Conservation (phyloP, 2,797 vertebrate species). For the Nannoperca obscura region DNA sequence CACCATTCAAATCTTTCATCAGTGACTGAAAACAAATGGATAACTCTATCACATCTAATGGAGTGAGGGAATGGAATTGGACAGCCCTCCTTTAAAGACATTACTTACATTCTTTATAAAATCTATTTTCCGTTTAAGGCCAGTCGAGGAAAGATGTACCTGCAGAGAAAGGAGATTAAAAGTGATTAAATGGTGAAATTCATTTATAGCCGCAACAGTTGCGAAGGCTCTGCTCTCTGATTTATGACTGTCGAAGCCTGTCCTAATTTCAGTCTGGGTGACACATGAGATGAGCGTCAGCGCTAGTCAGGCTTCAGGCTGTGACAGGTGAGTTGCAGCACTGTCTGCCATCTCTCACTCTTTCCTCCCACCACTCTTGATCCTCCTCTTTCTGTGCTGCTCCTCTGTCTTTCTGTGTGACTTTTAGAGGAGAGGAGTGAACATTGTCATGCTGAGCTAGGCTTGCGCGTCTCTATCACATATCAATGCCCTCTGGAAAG, state of each 20-base stretch:
- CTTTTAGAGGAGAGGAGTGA: conserved; percentile 56
- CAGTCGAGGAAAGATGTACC: conserved; percentile 84
- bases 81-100: conserved; percentile 35
- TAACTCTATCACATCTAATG: conserved; percentile 46
- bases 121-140: conserved; percentile 87
- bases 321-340: conserved; percentile 60
- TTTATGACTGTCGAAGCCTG: conserved; percentile 61
- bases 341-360: conserved; percentile 52
- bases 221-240: conserved; percentile 49
- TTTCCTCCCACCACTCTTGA: conserved; percentile 43
- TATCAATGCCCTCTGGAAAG: conserved; percentile 57
- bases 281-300: conserved; percentile 55
- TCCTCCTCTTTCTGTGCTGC: conserved; percentile 31
- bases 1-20: conserved; percentile 43
- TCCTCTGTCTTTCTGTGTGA: conserved; percentile 31
- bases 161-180: conserved; percentile 75
- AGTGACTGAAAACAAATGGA: conserved; percentile 59
- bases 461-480: conserved; percentile 67
- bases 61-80: conserved; percentile 27
- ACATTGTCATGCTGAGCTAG: conserved; percentile 66
- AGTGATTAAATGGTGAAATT: conserved; percentile 71
- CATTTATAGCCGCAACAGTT: conserved; percentile 61
- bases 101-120: conserved; percentile 86
- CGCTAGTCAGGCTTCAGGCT: conserved; percentile 57
- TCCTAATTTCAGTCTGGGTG: conserved; percentile 70